Base-by-base conservation (phyloP, 2,113 vertebrate genomes). In the Triplophysa tibetana region DNA sequence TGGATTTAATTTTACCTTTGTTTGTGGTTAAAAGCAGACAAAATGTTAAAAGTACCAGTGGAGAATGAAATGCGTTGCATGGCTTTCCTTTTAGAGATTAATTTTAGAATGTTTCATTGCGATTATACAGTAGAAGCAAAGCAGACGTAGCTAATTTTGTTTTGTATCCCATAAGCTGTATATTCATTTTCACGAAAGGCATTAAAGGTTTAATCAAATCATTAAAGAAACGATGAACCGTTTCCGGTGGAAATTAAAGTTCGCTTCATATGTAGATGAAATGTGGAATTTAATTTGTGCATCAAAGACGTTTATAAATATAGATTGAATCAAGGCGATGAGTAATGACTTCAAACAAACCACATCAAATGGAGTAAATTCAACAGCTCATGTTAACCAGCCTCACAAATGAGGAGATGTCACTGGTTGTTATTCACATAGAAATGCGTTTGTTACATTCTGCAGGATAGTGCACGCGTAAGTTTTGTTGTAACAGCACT, bases 221-320 rank as follows among this genome's bases (percentile, higher is more conserved):
- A 50, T 75, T 61, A 82, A 82, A 52, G 16, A 81, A 60, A 73
- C 1, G 9, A 70, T 6, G 19, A 83, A 52, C 21, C 65, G 8
- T 77, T 66, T 61, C 10, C 58, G 41, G 48, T 78, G 68, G 63
- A 77, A 82, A 77, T 56, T 50, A 24, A 33, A 76, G 56, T 82
- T 86, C 19, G 70, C 68, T 78, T 83, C 80, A 79, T 82, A 83
- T 58, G 60, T 67, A 82, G 79, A 86, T 85, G 79, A 70, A 75
- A 84, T 82, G 73, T 66, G 61, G 38, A 86, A 88, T 86, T 85
- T 8, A 81, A 70, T 83, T 67, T 83, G 64, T 84, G 72, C 70
- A 87, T 92, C 87, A 90, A 90, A 90, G 85, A 62, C 3, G 63
- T 65, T 76, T 88, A 83, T 79, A 85, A 88, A 88, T 87, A 86